Evolutionary conservation across 2,113 vertebrate genomes (phyloP).

Genomic region (Lonchura striata): DNA sequence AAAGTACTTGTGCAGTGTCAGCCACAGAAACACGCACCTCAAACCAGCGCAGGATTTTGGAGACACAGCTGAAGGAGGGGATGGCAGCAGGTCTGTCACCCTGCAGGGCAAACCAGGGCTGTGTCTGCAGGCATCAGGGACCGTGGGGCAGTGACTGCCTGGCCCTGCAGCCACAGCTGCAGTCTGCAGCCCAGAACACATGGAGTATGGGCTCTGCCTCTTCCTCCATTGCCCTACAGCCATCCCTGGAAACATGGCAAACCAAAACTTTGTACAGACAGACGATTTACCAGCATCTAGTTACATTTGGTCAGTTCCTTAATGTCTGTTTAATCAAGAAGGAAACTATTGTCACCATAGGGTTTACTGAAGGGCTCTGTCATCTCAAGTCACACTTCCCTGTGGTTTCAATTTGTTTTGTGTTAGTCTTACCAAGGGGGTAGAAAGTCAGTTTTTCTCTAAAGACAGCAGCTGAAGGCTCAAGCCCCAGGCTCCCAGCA

Average conservation of each 20-base stretch:
- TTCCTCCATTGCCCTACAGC: not conserved
- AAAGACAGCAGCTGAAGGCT: not conserved
- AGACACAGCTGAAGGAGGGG: not conserved
- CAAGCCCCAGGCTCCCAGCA: not conserved
- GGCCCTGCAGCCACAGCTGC: not conserved
- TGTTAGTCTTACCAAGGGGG: not conserved
- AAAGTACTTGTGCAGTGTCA: accelerated
- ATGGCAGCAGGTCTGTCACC: not conserved
- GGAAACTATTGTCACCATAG: not conserved
- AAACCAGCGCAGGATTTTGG: not conserved
- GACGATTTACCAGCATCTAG: not conserved
- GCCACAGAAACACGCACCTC: not conserved
- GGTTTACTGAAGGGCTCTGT: not conserved
- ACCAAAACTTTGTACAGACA: not conserved
- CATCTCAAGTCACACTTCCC: not conserved
- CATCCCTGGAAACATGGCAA: not conserved
- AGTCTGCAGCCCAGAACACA: not conserved
- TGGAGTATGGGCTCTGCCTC: accelerated
- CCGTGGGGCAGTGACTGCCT: not conserved
- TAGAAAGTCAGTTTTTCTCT: not conserved
- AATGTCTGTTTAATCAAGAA: not conserved
- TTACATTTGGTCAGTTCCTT: not conserved
- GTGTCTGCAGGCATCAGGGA: accelerated
- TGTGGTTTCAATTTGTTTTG: not conserved
- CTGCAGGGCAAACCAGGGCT: not conserved